These are phyloP conservation scores for Phalacrocorax brasilianus DNA, from an alignment of 2,113 vertebrate species.

Conservation along the genomic window DNA sequence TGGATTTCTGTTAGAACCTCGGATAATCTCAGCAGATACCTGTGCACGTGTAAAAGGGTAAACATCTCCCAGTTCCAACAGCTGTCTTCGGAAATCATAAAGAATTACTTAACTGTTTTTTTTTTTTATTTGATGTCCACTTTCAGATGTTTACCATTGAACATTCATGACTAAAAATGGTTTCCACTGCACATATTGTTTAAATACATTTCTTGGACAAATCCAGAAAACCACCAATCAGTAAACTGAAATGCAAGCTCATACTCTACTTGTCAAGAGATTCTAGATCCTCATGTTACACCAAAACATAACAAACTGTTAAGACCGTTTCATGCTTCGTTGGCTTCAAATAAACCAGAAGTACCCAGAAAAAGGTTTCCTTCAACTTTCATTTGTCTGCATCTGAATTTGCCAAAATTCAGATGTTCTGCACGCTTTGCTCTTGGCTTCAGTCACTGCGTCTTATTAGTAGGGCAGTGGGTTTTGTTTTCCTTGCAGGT, in stretches of 20 bases:
- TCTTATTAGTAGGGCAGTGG: background rate
- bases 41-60: background rate
- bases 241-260: constrained; percentile 33
- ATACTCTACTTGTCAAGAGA: constrained; percentile 31
- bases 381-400: background rate
- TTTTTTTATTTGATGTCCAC: background rate
- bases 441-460: background rate
- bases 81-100: background rate
- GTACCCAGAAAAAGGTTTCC: constrained; percentile 49
- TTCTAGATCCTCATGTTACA: constrained; percentile 35
- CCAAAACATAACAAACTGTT: constrained; percentile 42
- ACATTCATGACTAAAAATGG: background rate
- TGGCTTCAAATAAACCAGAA: constrained; percentile 57
- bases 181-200: constrained; percentile 11
- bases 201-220: constrained; percentile 44
- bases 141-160: constrained; percentile 14
- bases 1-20: background rate
- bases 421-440: background rate
- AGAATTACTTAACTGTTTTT: background rate
- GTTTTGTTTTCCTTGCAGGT: background rate
- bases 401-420: constrained; percentile 8
- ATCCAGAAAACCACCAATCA: constrained; percentile 38
- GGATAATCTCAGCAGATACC: background rate
- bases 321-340: constrained; percentile 56
- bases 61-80: background rate